Evolutionary conservation across 2,113 vertebrate genomes (phyloP).

Genomic region (Corythornis madagascariensis): DNA sequence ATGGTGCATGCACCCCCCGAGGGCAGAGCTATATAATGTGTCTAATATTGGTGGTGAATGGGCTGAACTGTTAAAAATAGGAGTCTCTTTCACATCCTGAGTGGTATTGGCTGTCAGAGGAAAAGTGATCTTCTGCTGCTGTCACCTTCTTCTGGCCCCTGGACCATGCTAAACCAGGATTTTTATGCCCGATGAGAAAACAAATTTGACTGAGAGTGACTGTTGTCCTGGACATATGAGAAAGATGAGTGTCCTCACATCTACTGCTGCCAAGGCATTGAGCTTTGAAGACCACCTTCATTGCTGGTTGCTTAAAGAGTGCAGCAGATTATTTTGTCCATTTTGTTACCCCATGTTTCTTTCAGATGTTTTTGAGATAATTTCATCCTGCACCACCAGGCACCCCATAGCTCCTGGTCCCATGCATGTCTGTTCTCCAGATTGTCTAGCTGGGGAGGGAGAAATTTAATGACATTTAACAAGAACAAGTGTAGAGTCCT

Average conservation of each 20-base stretch:
- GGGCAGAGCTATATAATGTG: background rate
- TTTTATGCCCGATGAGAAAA: background rate
- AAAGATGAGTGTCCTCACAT: background rate
- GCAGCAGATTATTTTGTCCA: background rate
- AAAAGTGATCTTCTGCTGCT: background rate
- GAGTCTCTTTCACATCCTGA: background rate
- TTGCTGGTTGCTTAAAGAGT: background rate
- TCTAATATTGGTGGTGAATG: background rate
- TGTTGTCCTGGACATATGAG: background rate
- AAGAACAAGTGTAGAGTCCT: no score
- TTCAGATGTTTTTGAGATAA: background rate
- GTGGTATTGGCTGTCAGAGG: background rate
- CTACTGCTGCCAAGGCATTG: background rate
- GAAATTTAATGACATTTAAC: no score
- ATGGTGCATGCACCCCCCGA: background rate
- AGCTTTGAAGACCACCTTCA: background rate
- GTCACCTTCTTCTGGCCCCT: background rate
- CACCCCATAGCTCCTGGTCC: background rate
- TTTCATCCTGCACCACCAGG: background rate
- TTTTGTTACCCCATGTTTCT: background rate
- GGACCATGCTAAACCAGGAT: background rate
- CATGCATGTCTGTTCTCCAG: accelerated
- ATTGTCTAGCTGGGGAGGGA: background rate
- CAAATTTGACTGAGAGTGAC: background rate
- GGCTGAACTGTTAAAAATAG: background rate